Base-by-base conservation (phyloP, 2,888 invertebrate species). In the Uloborus plumipes region DNA sequence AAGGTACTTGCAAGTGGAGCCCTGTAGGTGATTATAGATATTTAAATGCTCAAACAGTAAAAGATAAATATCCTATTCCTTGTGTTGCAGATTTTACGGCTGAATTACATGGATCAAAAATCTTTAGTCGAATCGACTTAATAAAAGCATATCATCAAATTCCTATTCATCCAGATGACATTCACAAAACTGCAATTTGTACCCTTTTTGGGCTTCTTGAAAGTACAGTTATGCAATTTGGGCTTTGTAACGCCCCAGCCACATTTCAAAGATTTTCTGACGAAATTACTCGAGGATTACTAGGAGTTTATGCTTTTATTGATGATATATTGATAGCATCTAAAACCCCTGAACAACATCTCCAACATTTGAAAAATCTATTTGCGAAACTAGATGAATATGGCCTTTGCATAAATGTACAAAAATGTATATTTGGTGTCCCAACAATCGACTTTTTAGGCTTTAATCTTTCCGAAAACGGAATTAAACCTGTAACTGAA, bases 401-500 rank as follows among this genome's bases (percentile, higher is more conserved):
- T 15, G 31, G 62, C 16, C 16, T 59, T 1, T 16, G 15, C 16
- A 14, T 62, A 1, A 62, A 62, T 15, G 2, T 13, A n/a, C 14
- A 22, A 31, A 62, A 62, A 39, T 62, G 62, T 15, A 31, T 15
- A 3, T 62, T 62, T 62, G 31, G 62, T 3, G 15, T 13, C 0
- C 15, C 31, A 2, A 3, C 26, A 3, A 26, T 62, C 0, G 15
- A 31, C 6, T 62, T 62, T 16, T 31, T 62, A 31, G 59, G 16
- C 58, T 72, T 22, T 16, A 31, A 14, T 14, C 73, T 18, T 69
- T 72, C 2, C 39, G 15, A 20, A 26, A 11, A 71, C 18, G 75
- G 84, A 26, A 66, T 81, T 1, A 16, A 71, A 81, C 67, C 76
- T 2, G 18, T 76, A 16, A 0, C 55, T 20, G 84, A 84, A 47